Conservation (phyloP, 2,888 invertebrate species). For the Bombyx huttoni region DNA sequence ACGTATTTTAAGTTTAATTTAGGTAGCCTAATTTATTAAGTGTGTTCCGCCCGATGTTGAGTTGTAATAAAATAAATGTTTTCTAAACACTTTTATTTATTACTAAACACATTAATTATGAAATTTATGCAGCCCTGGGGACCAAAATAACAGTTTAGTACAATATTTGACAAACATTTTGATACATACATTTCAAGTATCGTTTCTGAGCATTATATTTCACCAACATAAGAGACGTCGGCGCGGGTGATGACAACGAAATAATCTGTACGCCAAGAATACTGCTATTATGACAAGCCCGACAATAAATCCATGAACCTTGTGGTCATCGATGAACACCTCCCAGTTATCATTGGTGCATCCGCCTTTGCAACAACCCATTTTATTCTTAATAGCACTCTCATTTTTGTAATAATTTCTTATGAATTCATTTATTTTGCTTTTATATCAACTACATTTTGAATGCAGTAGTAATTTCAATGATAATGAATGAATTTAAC, state of each 20-base stretch:
- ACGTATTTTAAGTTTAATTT: neutral
- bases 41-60: neutral
- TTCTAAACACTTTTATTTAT: neutral
- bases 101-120: too few species aligned
- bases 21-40: neutral
- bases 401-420: neutral
- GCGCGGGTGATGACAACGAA: constrained; percentile 24
- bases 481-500: too few species aligned
- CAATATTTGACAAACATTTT: too few species aligned
- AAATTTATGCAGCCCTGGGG: too few species aligned
- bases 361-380: constrained; percentile 26
- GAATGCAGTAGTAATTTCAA: too few species aligned
- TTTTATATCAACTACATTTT: too few species aligned
- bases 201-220: neutral
- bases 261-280: constrained; percentile 26
- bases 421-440: neutral
- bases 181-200: too few species aligned
- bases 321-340: constrained; percentile 20
- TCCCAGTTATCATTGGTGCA: constrained; percentile 21
- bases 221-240: constrained; percentile 13
- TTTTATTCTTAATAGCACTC: constrained; percentile 8
- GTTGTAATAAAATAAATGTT: neutral
- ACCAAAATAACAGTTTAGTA: too few species aligned
- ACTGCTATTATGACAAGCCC: constrained; percentile 18
- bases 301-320: constrained; percentile 18